phyloP scores from a whole-genome alignment of 2,113 vertebrate genomes.

The Odocoileus hemionus region DNA sequence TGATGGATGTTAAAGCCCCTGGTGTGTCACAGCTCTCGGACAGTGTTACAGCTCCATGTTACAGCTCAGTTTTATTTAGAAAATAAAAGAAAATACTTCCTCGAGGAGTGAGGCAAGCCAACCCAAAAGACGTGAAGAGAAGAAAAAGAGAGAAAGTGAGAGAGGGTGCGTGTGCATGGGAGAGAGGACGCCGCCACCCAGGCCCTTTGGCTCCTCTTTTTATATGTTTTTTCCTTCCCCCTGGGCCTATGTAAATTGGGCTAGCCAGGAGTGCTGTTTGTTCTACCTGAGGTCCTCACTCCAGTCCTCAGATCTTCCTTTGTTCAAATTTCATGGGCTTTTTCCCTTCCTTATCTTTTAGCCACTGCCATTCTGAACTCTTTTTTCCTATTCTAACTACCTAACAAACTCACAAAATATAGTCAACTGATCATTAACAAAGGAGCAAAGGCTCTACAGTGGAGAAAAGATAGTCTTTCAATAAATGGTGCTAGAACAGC shows the following conservation, averaged over 20 bases:
- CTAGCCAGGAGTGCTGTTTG: neutral
- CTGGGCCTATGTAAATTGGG: neutral
- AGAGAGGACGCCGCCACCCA: rapidly evolving
- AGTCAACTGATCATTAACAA: neutral
- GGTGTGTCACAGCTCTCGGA: rapidly evolving
- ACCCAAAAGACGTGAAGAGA: neutral
- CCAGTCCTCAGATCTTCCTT: rapidly evolving
- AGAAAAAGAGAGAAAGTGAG: neutral
- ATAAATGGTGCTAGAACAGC: neutral
- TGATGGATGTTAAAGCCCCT: rapidly evolving
- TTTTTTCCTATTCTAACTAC: neutral
- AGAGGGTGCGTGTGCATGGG: rapidly evolving
- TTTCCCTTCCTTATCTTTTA: neutral
- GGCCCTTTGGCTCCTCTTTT: neutral
- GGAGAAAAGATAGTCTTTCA: neutral
- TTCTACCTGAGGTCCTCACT: neutral
- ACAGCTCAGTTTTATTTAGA: neutral
- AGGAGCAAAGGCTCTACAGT: neutral
- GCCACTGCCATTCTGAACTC: neutral
- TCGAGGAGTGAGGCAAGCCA: neutral
- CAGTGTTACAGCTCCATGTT: neutral
- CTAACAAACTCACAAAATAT: neutral
- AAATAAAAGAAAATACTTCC: neutral
- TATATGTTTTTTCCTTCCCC: neutral
- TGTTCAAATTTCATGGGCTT: neutral